These are phyloP conservation scores for Drosophila tripunctata DNA, from an alignment of 2,888 invertebrate species.

Conservation along the genomic window DNA sequence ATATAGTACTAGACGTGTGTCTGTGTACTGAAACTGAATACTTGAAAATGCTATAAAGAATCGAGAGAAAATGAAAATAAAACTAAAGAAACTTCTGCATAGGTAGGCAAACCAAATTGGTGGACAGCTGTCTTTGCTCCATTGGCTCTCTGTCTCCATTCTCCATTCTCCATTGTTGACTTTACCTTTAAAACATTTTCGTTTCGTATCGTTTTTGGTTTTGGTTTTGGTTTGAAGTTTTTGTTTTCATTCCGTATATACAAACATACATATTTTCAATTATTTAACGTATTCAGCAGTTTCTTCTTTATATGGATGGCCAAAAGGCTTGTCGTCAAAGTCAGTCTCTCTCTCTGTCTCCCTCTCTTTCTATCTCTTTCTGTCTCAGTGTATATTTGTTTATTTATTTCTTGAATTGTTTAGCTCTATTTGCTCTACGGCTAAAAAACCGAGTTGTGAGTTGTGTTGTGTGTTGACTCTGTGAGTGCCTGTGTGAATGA, in stretches of 20 bases:
- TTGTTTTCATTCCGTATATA: slow-evolving; percentile 39
- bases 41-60: slow-evolving; percentile 17
- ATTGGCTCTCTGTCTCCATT: slow-evolving; percentile 18
- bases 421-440: slow-evolving; percentile 71
- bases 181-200: slow-evolving; percentile 68
- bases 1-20: slow-evolving; percentile 5
- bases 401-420: slow-evolving; percentile 46
- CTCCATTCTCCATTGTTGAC: slow-evolving; percentile 50
- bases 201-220: slow-evolving; percentile 33
- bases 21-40: slow-evolving; percentile 52
- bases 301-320: slow-evolving; percentile 54
- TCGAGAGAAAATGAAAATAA: not conserved
- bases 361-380: too few relatives aligned
- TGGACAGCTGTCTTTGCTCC: slow-evolving; percentile 58
- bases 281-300: slow-evolving; percentile 54
- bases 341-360: slow-evolving; percentile 3
- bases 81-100: slow-evolving; percentile 57
- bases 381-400: too few relatives aligned
- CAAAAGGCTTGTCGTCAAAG: slow-evolving; percentile 59
- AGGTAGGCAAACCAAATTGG: slow-evolving; percentile 70
- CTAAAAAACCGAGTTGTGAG: slow-evolving; percentile 9
- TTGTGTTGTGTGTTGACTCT: slow-evolving; percentile 3
- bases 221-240: slow-evolving; percentile 41
- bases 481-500: slow-evolving; percentile 44
- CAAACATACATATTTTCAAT: slow-evolving; percentile 23